Evolutionary conservation across 2,113 vertebrate genomes (phyloP).

Genomic region (Oreocharis arfaki): DNA sequence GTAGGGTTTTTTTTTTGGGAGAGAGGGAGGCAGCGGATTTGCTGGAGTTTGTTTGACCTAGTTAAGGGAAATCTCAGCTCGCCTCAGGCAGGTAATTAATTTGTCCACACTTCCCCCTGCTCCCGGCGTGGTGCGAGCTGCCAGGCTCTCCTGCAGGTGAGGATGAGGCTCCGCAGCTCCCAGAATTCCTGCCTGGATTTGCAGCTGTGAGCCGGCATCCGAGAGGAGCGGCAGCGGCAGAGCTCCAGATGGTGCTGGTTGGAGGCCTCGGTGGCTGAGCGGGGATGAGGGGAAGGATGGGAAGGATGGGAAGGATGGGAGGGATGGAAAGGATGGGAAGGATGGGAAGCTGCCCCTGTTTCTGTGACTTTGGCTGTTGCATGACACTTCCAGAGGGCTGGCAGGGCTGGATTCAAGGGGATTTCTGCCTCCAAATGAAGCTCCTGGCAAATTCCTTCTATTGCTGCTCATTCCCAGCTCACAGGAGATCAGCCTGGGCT

Average conservation of each 20-base stretch:
- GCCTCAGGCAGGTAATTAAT: conserved; percentile 55
- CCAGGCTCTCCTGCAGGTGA: not conserved
- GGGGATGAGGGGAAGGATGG: not conserved
- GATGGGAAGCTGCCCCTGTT: not conserved
- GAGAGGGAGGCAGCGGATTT: not conserved
- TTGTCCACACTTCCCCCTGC: not conserved
- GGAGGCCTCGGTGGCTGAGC: not conserved
- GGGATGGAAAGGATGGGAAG: not conserved
- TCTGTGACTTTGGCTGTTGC: not conserved
- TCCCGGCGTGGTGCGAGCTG: not conserved
- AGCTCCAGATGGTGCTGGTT: conserved; percentile 20
- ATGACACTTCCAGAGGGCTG: not conserved
- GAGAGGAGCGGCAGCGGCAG: not conserved
- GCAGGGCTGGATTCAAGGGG: not conserved
- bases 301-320: too few species aligned
- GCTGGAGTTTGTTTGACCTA: conserved; percentile 58
- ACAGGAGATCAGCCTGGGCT: not conserved
- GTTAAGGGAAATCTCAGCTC: conserved; percentile 40
- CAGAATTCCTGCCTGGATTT: not conserved
- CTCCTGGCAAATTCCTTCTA: not conserved
- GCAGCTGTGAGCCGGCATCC: not conserved
- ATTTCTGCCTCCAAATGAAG: not conserved
- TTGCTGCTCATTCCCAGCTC: not conserved
- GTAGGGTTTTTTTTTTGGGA: not conserved
- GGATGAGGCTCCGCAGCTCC: not conserved